Base-by-base conservation (phyloP, 2,888 invertebrate species). In the Chironomus riparius region DNA sequence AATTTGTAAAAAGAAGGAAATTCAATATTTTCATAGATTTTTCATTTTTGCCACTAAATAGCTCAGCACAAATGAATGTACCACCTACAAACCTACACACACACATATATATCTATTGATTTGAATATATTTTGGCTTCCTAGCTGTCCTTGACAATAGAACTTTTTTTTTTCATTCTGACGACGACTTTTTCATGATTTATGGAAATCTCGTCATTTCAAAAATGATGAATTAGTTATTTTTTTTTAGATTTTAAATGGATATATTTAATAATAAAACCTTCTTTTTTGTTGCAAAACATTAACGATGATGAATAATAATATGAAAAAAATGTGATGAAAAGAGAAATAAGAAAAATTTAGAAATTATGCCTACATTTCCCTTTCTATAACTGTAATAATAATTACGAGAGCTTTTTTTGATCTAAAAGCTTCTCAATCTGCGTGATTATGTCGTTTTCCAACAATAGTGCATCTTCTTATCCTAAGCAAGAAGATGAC, bases 101-200 rank as follows among this genome's bases (percentile, higher is more conserved):
- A 56, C 56, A 56, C 13, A 65, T 10, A 65, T 21, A 13, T 24
- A 24, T 7, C 12, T 65, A 24, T 24, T 10, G 21, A 21, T 65
- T 62, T 56, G 5, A n/a, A 15, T 56, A 15, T 5, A 4, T n/a
- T 56, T 56, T 56, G 18, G 15, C 7, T 56, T 56, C 18, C 56
- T 65, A 24, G 65, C 65, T 65, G 65, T 22, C 21, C 65, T 65
- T 65, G 65, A 65, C 65, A 65, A 65, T 65, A 65, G 65, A 21
- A 65, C 3, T 4, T 24, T 65, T 13, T 65, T 4, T 24, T 65
- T 13, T 65, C 21, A 24, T 24, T 65, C 5, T 21, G 65, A 4
- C 13, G 21, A 22, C 21, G 21, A 65, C n/a, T 65, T 65, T 28
- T 24, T 24, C 18, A 21, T 24, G 28, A 3, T 28, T 3, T 4